Base-by-base conservation (phyloP, 2,888 invertebrate genomes). In the Atrina japonica region DNA sequence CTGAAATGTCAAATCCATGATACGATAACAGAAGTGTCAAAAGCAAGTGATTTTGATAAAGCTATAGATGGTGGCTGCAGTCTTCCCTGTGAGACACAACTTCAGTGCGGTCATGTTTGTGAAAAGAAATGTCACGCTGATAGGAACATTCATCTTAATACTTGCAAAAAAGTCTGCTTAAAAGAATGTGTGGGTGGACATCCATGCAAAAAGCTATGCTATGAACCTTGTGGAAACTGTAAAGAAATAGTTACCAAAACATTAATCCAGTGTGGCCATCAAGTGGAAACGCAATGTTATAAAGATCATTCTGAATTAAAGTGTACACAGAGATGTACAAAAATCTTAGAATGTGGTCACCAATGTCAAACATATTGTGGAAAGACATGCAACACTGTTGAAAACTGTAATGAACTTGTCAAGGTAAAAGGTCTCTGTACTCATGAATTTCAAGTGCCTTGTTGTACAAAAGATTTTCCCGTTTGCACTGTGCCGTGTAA, bases 1-100 rank as follows among this genome's bases (percentile, higher is more conserved):
- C 67, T 88, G 14, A 65, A 65, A 30, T 89, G 89, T 58, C 73
- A 76, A 50, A 86, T 84, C 49, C 89, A 89, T 64, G 2, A 53
- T 30, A 53, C 11, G 29, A 29, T 53, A 29, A 53, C 53, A 7
- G 35, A 23, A 14, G 16, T 53, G 7, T 53, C 53, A 14, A n/a
- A 6, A 18, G 30, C 30, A 29, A 16, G 35, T 0, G 30, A 53
- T 53, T 53, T 53, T 53, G 53, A 18, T 7, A 30, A 53, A 3
- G 53, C 21, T 5, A 27, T 7, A n/a, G 53, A 53, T 16, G 53
- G 53, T 18, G 53, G 53, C n/a, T 53, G 53, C 21, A 23, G 18
- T 53, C 18, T 30, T 7, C 53, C 29, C 16, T 53, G 53, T 29
- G 27, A 29, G 18, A 53, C 53, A 9, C 53, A 27, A n/a, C 30